Evolutionary conservation across 2,797 vertebrate species (phyloP).

Genomic region (Galagoides demidoff): DNA sequence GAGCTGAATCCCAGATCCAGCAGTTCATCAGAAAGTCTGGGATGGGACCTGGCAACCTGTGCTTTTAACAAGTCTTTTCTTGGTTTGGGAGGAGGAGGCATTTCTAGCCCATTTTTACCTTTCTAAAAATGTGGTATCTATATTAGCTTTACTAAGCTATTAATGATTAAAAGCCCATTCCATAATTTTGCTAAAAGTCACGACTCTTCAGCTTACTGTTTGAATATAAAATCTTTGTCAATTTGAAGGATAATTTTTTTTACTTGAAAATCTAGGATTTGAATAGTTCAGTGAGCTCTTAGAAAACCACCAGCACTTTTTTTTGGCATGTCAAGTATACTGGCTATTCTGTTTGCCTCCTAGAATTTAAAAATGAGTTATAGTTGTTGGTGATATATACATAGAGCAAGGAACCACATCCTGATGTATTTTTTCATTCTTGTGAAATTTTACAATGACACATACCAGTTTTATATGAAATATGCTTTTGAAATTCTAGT

Average conservation of each 20-base stretch:
- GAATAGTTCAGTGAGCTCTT: neutral
- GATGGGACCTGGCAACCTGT: neutral
- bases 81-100: neutral
- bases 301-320: neutral
- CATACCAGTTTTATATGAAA: neutral
- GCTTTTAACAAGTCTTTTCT: neutral
- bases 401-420: neutral
- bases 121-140: neutral
- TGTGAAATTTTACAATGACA: neutral
- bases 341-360: conserved; percentile 3
- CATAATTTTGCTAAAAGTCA: conserved; percentile 5
- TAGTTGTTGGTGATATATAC: neutral
- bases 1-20: neutral
- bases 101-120: neutral
- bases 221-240: conserved; percentile 5
- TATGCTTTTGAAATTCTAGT: neutral
- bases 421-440: neutral
- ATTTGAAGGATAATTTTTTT: neutral
- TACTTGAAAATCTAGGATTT: conserved; percentile 2
- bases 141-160: conserved; percentile 2
- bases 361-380: conserved; percentile 6
- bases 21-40: neutral
- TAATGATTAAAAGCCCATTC: neutral
- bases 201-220: neutral
- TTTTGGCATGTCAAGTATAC: neutral